Evolutionary conservation across 2,888 invertebrate genomes (phyloP), one percentile per base, ranked within the genome.

Genomic region (Caenorhabditis sp.): DNA sequence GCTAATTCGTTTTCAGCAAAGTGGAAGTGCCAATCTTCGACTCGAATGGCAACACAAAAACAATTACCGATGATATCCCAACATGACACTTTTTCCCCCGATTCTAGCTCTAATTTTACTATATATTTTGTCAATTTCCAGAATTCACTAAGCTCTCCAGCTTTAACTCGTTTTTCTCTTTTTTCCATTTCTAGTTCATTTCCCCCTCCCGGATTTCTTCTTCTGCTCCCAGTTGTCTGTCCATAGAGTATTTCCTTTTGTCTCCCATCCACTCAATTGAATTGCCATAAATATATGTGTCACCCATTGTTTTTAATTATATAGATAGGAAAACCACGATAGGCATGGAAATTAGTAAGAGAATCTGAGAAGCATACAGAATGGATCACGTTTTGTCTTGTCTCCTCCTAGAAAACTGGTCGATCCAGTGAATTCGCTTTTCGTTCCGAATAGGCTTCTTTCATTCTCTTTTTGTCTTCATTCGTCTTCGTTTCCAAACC

Each of bases 281-380:
- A 38, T 76, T 77, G 77, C 77, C 77, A 77, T 77, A 77, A 69
- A 77, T 70, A 77, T 61, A 54, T 26, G 44, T 63, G 44, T 63
- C 63, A 44, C 26, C 26, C 10, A 44, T 63, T 63, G 44, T 63
- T 44, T 19, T 63, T 44, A 63, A 44, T 63, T 66, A 66, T 66
- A 49, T 19, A 66, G 49, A 66, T 66, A 31, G 31, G 49, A 66
- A n/a, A 66, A 66, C 47, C 49, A 28, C 44, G 19, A 56, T 58
- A 70, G n/a, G n/a, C 58, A 19, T 44, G 41, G 31, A 47, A 49
- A 44, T 22, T 38, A 31, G 19, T 14, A n/a, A 66, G 49, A 66
- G 66, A 66, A n/a, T 28, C 28, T 28, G 64, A 64, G 64, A 64
- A 64, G 22, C 26, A 63, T 24, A 44, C 47, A 64, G 31, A 64